Conservation (phyloP, 2,797 vertebrate species). For the Holocentrus rufus region DNA sequence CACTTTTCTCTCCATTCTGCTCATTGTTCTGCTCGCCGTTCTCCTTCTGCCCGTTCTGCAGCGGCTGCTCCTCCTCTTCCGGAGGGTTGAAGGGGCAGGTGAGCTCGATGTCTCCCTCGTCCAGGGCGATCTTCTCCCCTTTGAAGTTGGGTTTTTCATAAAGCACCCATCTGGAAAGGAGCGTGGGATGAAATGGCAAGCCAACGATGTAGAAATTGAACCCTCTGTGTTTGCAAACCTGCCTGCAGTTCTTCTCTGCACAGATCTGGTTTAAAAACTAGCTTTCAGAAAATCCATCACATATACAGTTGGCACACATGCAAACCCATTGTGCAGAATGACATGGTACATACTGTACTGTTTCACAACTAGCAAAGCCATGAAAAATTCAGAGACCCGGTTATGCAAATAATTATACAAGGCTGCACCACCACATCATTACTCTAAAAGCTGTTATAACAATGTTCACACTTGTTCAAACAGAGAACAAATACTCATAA, state of each 20-base stretch:
- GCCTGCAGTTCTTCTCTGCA: background rate
- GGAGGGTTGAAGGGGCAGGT: slow-evolving; percentile 69
- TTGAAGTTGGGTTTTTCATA: slow-evolving; percentile 91
- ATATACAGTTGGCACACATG: too few relatives aligned
- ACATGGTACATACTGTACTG: too few relatives aligned
- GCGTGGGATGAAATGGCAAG: too few relatives aligned
- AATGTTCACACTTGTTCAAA: background rate
- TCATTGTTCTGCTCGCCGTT: background rate
- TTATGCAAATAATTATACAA: background rate
- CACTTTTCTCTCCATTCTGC: slow-evolving; percentile 13
- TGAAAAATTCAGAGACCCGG: background rate
- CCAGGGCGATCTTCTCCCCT: slow-evolving; percentile 90
- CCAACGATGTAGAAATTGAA: background rate
- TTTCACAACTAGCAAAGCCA: too few relatives aligned
- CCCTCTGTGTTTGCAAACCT: background rate
- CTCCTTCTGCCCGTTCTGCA: slow-evolving; percentile 53
- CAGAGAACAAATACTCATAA: too few relatives aligned
- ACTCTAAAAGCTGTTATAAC: background rate
- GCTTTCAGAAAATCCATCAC: too few relatives aligned
- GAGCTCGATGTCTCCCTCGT: slow-evolving; percentile 90
- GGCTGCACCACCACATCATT: background rate
- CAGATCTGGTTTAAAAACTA: background rate
- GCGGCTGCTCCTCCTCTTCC: slow-evolving; percentile 39
- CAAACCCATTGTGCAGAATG: too few relatives aligned
- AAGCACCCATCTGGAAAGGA: slow-evolving; percentile 87